Percentiles rank a stretch among this genome's conserved stretches.
Conservation (phyloP, 2,113 vertebrate species). For the Urocynchramus pylzowi region DNA sequence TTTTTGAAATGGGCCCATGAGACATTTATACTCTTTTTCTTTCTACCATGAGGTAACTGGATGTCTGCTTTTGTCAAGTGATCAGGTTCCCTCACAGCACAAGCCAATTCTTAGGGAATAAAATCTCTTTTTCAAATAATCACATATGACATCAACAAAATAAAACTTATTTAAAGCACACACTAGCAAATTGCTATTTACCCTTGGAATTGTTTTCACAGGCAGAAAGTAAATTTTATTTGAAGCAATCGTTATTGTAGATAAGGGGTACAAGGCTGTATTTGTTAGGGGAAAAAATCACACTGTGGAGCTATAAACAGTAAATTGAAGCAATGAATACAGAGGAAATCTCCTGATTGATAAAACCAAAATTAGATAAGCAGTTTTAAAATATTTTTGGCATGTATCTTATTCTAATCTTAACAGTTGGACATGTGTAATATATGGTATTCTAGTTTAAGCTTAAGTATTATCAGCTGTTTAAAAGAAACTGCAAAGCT, state of each 20-base stretch:
- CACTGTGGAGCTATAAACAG: background rate
- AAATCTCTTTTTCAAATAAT: conserved; percentile 8
- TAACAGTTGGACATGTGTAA: background rate
- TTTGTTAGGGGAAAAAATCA: background rate
- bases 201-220: background rate
- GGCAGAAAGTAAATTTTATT: background rate
- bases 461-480: background rate
- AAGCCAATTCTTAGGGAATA: background rate
- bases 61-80: background rate
- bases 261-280: background rate
- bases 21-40: background rate
- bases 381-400: background rate
- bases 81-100: background rate
- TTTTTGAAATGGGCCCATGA: background rate
- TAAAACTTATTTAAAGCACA: background rate
- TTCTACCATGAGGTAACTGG: background rate
- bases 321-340: background rate
- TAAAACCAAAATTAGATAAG: background rate
- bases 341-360: background rate
- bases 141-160: background rate
- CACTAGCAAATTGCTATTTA: background rate
- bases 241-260: background rate
- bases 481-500: background rate
- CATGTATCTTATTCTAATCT: background rate
- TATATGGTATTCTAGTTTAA: background rate